phyloP scores from a whole-genome alignment of 1,140 invertebrate genomes.

The Thalassaphorura encarpata region DNA sequence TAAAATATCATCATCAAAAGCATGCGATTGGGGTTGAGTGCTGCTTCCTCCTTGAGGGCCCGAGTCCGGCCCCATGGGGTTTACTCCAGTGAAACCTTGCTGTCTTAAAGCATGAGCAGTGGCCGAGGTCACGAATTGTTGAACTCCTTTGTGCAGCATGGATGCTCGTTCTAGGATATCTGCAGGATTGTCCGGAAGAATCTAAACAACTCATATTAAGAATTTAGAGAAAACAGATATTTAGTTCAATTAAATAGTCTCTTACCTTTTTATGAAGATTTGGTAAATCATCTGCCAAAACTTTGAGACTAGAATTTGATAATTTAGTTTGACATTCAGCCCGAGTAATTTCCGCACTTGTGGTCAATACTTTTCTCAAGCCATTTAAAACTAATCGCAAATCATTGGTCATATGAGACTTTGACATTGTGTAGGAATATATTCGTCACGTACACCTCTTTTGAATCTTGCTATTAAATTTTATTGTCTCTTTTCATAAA shows the following conservation, averaged over 20 bases:
- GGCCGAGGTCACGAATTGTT: conserved; percentile 31
- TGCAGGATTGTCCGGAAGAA: conserved; percentile 23
- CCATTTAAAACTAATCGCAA: conserved; percentile 49
- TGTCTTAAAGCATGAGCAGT: conserved; percentile 19
- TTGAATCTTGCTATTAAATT: no score
- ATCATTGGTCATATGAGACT: conserved; percentile 41
- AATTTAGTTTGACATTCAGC: conserved; percentile 46
- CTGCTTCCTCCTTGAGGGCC: no score
- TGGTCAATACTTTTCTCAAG: conserved; percentile 48
- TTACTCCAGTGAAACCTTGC: not conserved
- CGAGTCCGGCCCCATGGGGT: not conserved
- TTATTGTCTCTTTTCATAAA: no score
- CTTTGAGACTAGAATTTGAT: conserved; percentile 51
- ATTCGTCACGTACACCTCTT: no score
- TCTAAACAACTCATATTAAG: conserved; percentile 3
- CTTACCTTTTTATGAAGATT: conserved; percentile 11
- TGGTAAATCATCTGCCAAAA: conserved; percentile 35
- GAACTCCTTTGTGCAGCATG: conserved; percentile 37
- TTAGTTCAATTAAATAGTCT: not conserved
- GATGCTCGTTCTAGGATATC: conserved; percentile 36
- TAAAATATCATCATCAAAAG: conserved; percentile 17
- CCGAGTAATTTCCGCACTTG: conserved; percentile 47
- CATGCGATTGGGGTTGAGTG: no score
- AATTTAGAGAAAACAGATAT: not conserved
- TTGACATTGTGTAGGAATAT: no score